A percentile compares a stretch with the other conserved stretches of the same genome.
Conservation (phyloP, 2,113 vertebrate species). For the Procavia capensis region DNA sequence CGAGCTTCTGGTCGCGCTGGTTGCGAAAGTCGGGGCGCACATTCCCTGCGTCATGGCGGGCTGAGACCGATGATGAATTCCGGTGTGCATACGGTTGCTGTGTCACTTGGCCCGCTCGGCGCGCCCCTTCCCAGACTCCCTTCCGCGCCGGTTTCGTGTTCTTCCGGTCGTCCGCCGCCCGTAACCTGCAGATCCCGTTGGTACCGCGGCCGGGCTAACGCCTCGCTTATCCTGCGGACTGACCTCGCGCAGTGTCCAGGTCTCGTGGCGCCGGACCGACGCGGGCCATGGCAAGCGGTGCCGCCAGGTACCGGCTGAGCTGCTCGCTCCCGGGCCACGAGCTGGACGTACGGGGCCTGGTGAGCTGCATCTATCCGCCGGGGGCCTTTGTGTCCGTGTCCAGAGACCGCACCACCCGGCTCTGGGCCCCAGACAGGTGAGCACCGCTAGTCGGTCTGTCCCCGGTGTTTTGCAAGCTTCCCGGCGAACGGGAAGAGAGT, state of each 20-base stretch:
- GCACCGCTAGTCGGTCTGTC: background rate
- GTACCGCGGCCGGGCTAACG: background rate
- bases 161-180: constrained; percentile 57
- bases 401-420: constrained; percentile 94
- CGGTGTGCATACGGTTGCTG: constrained; percentile 81
- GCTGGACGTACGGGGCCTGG: constrained; percentile 95
- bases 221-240: background rate
- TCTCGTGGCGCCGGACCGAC: background rate
- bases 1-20: background rate
- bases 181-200: background rate
- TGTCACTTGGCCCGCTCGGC: constrained; percentile 83
- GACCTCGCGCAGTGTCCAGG: background rate
- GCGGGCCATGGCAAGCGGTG: constrained; percentile 83
- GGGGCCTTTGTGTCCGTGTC: constrained; percentile 96
- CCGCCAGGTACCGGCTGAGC: constrained; percentile 90
- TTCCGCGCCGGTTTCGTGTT: constrained; percentile 58
- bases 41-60: constrained; percentile 61
- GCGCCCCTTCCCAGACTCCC: constrained; percentile 11
- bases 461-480: background rate
- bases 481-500: background rate
- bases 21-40: constrained; percentile 6
- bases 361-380: constrained; percentile 87
- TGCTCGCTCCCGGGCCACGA: constrained; percentile 94
- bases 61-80: constrained; percentile 27
- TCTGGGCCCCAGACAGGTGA: constrained; percentile 95